Conservation (phyloP, 2,113 vertebrate species). For the Prunella himalayana region DNA sequence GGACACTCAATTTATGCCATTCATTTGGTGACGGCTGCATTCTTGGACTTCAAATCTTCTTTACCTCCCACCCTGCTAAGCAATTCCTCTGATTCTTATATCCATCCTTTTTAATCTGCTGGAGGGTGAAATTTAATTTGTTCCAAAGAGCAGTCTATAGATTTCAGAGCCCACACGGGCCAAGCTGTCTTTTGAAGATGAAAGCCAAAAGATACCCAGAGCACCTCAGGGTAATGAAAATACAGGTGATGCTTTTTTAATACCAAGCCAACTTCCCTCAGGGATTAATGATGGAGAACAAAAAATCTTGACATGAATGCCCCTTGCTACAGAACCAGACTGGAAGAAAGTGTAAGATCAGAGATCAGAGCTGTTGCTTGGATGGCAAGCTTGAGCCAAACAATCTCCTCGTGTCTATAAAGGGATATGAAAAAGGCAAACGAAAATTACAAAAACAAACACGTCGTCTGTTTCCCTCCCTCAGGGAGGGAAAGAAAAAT, state of each 20-base stretch:
- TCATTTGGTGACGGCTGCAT: neutral
- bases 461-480: neutral
- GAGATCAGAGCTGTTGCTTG: neutral
- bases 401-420: neutral
- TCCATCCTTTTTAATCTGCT: constrained; percentile 37
- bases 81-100: constrained; percentile 27
- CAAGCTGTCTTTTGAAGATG: constrained; percentile 51
- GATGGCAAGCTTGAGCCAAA: neutral
- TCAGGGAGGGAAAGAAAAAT: neutral
- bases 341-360: neutral
- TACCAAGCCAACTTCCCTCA: constrained; percentile 19
- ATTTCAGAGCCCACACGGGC: constrained; percentile 30
- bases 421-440: constrained; percentile 14
- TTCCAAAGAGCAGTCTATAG: constrained; percentile 47
- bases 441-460: constrained; percentile 23
- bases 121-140: constrained; percentile 39
- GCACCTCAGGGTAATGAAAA: constrained; percentile 22
- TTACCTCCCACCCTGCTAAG: constrained; percentile 12
- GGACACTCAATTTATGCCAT: neutral
- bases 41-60: constrained; percentile 12
- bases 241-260: constrained; percentile 36
- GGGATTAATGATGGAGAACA: constrained; percentile 45
- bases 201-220: constrained; percentile 45
- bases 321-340: neutral
- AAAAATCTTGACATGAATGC: neutral